Conservation (phyloP, 2,888 invertebrate genomes). For the Amblyjoppa proteus region DNA sequence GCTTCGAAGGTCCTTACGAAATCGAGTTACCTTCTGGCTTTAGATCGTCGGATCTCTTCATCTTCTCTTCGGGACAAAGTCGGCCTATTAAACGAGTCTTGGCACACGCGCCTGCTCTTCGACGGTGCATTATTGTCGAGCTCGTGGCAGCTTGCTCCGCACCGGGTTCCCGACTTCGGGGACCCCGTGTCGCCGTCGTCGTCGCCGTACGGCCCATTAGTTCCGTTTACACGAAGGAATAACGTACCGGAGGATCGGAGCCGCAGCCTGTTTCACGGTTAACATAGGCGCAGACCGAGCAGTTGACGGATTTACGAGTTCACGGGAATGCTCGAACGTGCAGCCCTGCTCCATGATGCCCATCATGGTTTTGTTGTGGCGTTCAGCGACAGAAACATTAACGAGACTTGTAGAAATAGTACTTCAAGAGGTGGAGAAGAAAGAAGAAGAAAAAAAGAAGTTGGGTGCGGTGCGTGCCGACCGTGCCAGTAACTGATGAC, state of each 20-base stretch:
- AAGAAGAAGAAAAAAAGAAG: background rate
- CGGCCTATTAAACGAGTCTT: slow-evolving; percentile 76
- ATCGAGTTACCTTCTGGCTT: slow-evolving; percentile 24
- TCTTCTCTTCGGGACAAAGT: slow-evolving; percentile 67
- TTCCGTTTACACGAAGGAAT: slow-evolving; percentile 46
- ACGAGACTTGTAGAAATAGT: slow-evolving; percentile 4
- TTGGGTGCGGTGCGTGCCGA: slow-evolving; percentile 22
- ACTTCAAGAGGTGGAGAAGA: background rate
- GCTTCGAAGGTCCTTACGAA: slow-evolving; percentile 22
- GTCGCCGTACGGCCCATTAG: slow-evolving; percentile 55
- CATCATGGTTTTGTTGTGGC: slow-evolving; percentile 7
- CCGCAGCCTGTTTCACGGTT: slow-evolving; percentile 26
- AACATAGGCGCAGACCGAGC: slow-evolving; percentile 3
- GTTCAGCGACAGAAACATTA: slow-evolving; percentile 16
- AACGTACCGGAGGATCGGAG: slow-evolving; percentile 7
- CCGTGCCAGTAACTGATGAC: slow-evolving; percentile 10
- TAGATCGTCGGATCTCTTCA: slow-evolving; percentile 4
- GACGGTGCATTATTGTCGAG: slow-evolving; percentile 28
- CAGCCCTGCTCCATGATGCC: background rate
- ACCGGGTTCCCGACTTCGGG: slow-evolving; percentile 33
- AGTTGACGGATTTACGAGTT: slow-evolving; percentile 52
- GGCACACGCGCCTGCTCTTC: slow-evolving; percentile 64
- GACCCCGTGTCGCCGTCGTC: slow-evolving; percentile 25
- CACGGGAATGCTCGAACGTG: slow-evolving; percentile 44
- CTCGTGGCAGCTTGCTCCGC: slow-evolving; percentile 15